Evolutionary conservation across 2,797 vertebrate genomes (phyloP).

Genomic region (Syncerus caffer): DNA sequence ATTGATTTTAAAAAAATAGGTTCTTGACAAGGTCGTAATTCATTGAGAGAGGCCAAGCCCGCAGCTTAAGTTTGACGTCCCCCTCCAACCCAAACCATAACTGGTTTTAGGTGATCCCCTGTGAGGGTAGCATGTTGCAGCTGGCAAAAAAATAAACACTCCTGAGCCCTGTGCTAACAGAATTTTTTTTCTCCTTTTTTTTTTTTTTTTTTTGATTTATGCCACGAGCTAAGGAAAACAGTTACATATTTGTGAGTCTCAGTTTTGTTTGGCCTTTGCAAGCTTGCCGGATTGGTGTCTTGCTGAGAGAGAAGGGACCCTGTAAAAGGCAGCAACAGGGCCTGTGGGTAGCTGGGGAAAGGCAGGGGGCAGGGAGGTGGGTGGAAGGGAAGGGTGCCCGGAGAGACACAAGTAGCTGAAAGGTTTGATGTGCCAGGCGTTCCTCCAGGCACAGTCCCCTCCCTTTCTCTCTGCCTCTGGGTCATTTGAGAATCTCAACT

Average conservation of each 20-base stretch:
- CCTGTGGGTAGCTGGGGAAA: not conserved
- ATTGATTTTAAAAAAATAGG: slow-evolving; percentile 80
- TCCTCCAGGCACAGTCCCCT: not conserved
- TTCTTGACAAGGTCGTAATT: slow-evolving; percentile 86
- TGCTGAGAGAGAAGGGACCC: slow-evolving; percentile 36
- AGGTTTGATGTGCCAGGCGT: not conserved
- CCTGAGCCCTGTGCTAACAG: slow-evolving; percentile 82
- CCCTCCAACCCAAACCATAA: slow-evolving; percentile 82
- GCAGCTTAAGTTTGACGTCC: slow-evolving; percentile 77
- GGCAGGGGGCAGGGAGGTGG: not conserved
- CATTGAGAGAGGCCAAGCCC: slow-evolving; percentile 81
- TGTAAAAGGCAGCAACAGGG: not conserved
- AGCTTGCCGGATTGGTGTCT: slow-evolving; percentile 41
- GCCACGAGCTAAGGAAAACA: slow-evolving; percentile 82
- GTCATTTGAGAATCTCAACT: not conserved
- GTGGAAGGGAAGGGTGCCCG: not conserved
- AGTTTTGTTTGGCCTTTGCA: slow-evolving; percentile 73
- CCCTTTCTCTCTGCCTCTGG: not conserved
- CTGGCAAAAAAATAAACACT: slow-evolving; percentile 88
- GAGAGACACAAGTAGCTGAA: not conserved
- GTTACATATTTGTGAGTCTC: slow-evolving; percentile 74
- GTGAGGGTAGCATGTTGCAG: slow-evolving; percentile 86
- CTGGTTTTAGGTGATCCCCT: slow-evolving; percentile 84
- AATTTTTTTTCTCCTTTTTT: slow-evolving; percentile 33
- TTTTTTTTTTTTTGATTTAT: slow-evolving; percentile 76